Percentiles rank a stretch among this genome's conserved stretches.
Conservation (phyloP, 2,888 invertebrate genomes). For the Eristalis pertinax region DNA sequence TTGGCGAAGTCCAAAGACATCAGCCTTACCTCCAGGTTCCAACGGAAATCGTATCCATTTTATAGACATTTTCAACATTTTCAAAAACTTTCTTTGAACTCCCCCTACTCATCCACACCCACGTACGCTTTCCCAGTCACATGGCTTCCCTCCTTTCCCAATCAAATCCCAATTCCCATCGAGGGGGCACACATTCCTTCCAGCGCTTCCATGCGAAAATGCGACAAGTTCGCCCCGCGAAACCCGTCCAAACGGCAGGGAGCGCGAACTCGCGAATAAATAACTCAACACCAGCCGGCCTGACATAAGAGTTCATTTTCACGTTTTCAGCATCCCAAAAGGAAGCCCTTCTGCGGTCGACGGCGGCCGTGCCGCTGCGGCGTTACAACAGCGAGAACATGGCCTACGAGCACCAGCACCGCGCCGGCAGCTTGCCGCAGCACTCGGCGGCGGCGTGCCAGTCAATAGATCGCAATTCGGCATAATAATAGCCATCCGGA, state of each 20-base stretch:
- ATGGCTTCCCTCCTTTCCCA: too few species aligned
- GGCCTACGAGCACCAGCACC: conserved; percentile 54
- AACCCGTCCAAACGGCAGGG: background rate
- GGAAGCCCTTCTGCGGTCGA: conserved; percentile 56
- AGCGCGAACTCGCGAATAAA: conserved; percentile 50
- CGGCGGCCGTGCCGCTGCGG: background rate
- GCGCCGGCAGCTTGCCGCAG: background rate
- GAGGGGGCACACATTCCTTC: too few species aligned
- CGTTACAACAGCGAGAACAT: conserved; percentile 52
- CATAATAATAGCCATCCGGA: conserved; percentile 70
- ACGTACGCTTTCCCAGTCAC: too few species aligned
- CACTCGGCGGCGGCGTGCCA: conserved; percentile 26
- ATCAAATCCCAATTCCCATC: too few species aligned
- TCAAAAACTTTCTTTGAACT: too few species aligned
- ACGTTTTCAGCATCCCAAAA: conserved; percentile 59
- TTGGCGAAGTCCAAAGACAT: too few species aligned
- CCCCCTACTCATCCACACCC: too few species aligned
- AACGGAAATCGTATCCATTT: too few species aligned
- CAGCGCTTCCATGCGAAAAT: too few species aligned
- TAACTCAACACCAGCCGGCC: conserved; percentile 60
- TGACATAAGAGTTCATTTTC: conserved; percentile 72
- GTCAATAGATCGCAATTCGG: conserved; percentile 72
- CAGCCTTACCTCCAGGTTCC: too few species aligned
- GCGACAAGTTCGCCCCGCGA: background rate
- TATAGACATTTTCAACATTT: too few species aligned